Evolutionary conservation across 2,888 invertebrate genomes (phyloP).

Genomic region (Theristus sp.): DNA sequence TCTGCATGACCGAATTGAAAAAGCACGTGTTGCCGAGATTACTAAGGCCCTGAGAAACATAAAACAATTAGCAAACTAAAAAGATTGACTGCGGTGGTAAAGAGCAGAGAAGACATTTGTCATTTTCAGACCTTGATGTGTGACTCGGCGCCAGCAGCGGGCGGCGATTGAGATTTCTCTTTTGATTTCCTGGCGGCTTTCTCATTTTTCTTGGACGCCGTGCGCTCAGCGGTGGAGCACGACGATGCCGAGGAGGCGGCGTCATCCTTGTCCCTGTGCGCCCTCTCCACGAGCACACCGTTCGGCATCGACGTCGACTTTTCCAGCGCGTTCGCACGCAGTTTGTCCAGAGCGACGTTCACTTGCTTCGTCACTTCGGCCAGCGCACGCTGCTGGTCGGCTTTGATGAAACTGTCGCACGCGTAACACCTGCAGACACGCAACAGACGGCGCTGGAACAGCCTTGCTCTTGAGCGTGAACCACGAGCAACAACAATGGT

Average conservation of each 20-base stretch:
- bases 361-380: not conserved
- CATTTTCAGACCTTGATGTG: no score
- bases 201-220: not conserved
- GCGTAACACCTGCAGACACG: not conserved
- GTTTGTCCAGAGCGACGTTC: not conserved
- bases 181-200: not conserved
- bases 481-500: no score
- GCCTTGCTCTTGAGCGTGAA: no score
- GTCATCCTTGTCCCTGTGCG: no score
- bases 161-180: not conserved
- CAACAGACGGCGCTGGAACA: no score
- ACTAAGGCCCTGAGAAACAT: slow-evolving; percentile 13
- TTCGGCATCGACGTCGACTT: not conserved
- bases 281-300: no score
- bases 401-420: not conserved
- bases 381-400: not conserved
- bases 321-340: not conserved
- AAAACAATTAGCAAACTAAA: no score
- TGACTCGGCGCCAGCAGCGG: no score
- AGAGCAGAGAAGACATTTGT: no score
- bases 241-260: no score
- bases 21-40: slow-evolving; percentile 24
- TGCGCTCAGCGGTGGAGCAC: no score
- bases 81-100: not conserved
- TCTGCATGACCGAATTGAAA: slow-evolving; percentile 21